Percentiles rank a stretch among this genome's conserved stretches.
These are phyloP conservation scores for Ophioninae sp. DNA, from an alignment of 2,888 invertebrate species.

Conservation along the genomic window DNA sequence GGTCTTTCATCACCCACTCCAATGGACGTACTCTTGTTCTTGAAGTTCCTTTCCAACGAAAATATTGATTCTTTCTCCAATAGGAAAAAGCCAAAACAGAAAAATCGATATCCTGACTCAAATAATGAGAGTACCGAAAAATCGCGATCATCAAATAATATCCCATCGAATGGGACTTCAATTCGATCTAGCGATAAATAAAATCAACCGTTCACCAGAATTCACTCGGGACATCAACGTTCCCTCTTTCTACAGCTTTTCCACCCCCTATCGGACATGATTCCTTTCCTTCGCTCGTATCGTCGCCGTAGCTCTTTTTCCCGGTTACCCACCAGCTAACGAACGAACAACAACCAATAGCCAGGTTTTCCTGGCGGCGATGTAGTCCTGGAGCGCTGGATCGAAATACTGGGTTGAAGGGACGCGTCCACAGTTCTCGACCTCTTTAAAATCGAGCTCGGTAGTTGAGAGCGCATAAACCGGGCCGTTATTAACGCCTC, in stretches of 20 bases:
- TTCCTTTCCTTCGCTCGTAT: too few species aligned
- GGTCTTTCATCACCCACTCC: constrained; percentile 41
- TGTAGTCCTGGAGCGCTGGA: too few species aligned
- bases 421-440: constrained; percentile 17
- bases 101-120: background rate
- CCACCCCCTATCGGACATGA: constrained; percentile 42
- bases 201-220: too few species aligned
- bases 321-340: too few species aligned
- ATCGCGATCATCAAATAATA: too few species aligned
- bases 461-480: constrained; percentile 37
- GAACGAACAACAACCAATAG: too few species aligned
- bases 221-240: too few species aligned
- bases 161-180: too few species aligned
- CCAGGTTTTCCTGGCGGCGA: too few species aligned
- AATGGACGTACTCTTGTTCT: constrained; percentile 29
- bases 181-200: too few species aligned
- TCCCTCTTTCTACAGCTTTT: constrained; percentile 13
- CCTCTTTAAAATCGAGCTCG: constrained; percentile 11
- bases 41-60: constrained; percentile 7
- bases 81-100: constrained; percentile 16
- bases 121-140: too few species aligned
- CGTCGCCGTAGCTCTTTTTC: background rate
- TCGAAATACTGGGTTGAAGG: too few species aligned
- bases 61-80: constrained; percentile 8
- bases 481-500: constrained; percentile 56